Base-by-base conservation (phyloP, 2,113 vertebrate genomes). In the Odontesthes bonariensis region DNA sequence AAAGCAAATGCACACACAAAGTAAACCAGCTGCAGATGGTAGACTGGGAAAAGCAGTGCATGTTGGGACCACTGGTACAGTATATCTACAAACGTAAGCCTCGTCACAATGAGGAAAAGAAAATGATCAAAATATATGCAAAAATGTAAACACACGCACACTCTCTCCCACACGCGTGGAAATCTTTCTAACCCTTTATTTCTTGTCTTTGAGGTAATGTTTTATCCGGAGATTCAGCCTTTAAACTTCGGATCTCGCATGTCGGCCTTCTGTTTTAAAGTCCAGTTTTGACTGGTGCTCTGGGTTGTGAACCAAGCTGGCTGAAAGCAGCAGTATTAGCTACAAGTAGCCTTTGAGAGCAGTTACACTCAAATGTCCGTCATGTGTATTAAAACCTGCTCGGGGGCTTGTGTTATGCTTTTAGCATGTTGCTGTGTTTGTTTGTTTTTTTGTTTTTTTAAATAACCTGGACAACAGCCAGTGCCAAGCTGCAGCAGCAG, bases 41-140 rank as follows among this genome's bases (percentile, higher is more conserved):
- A 38, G 71, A 67, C 77, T 51, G 58, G 70, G 70, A 65, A 59
- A 88, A 89, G 85, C 88, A 77, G 81, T 88, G 91, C 86, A 91
- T 88, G 88, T 88, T 80, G 79, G 75, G 72, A 88, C 61, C 72
- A 77, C 81, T 74, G 73, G 53, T n/a, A 69, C 14, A 69, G 55
- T 17, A 61, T 54, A 85, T 60, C 77, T 44, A 87, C 59, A 72
- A 7, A 83, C 52, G 12, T 23, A 77, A 85, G 80, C 70, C 71
- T 51, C 72, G 65, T 72, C 81, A 88, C 75, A 81, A 88, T 84
- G 84, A 82, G 53, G 46, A 54, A 69, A 82, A 66, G 20, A 79
- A 81, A 67, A 58, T 19, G 75, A 74, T 9, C 65, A 85, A 79
- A 57, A 86, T 68, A 63, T 82, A 42, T 38, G 71, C 6, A 80